Base-by-base conservation (phyloP, 2,888 invertebrate genomes). In the Ceramica pisi region DNA sequence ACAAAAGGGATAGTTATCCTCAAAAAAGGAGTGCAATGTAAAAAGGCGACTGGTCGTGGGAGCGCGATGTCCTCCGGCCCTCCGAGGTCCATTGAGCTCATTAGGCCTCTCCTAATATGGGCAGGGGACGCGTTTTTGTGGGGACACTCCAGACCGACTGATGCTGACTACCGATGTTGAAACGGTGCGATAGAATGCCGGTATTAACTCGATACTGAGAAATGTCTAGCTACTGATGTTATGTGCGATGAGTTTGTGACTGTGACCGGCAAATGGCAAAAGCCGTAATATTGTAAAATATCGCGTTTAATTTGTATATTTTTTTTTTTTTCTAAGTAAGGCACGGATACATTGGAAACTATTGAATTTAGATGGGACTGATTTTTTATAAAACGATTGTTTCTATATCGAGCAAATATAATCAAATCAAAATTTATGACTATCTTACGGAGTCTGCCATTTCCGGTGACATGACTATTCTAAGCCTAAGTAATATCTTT, bases 51-150 rank as follows among this genome's bases (percentile, higher is more conserved):
- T 70, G 67, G 67, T 84, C 91, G 92, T 92, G 93, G 93, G 93
- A 92, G 90, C 93, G 89, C 81, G 84, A 65, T 82, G 85, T 87
- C 88, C 87, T 86, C 84, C 78, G 83, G 75, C 56, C 71, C 70
- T 72, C 72, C 16, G 60, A 71, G 84, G 78, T 83, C 87, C 90
- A 90, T 90, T 91, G 88, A 86, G 88, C 91, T 93, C 93, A 93
- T 94, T 94, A 94, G 89, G 82, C 70, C 78, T 71, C 73, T 74
- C 93, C 93, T 89, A 92, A 94, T 93, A 94, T 85, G 93, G 93
- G 38, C 75, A 73, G 73, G 65, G 73, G 78, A 65, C 75, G 83
- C 80, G 85, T 92, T 92, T 90, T 92, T 91, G 87, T 87, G 80
- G 73, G 65, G 81, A 74, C 75, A 60, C 79, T 84, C 79, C 72